A percentile compares a stretch with the other conserved stretches of the same genome.
Conservation (phyloP, 2,797 vertebrate species). For the Limosa lapponica region DNA sequence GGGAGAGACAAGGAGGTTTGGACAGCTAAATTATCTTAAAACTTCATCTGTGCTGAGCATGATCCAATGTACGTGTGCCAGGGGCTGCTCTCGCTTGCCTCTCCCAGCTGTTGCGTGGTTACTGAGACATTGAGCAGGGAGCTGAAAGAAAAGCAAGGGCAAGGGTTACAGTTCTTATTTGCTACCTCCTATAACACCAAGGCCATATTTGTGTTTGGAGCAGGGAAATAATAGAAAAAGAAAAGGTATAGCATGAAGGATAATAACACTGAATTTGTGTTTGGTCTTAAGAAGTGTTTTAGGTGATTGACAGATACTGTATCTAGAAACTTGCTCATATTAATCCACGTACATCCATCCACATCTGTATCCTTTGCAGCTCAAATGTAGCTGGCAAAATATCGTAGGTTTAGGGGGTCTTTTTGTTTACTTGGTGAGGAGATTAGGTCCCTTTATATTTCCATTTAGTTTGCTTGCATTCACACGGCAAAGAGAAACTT, state of each 20-base stretch:
- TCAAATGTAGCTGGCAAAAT: neutral
- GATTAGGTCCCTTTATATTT: neutral
- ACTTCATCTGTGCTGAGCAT: neutral
- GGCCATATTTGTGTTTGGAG: neutral
- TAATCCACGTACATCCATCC: neutral
- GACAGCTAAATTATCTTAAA: neutral
- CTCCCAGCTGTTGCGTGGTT: neutral
- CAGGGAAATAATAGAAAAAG: neutral
- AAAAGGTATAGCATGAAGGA: neutral
- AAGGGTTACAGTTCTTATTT: neutral
- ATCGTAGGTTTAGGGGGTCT: accelerated
- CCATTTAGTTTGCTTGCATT: neutral
- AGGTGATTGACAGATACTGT: neutral
- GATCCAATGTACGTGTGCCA: neutral
- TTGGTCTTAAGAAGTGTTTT: neutral
- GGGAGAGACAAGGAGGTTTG: neutral
- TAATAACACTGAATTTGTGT: neutral
- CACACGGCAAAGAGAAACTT: neutral
- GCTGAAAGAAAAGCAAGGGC: neutral
- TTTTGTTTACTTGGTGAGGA: neutral
- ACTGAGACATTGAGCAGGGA: accelerated
- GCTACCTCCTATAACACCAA: neutral
- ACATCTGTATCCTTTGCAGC: neutral
- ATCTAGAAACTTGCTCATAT: neutral
- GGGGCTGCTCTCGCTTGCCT: neutral